Conservation (phyloP, 2,113 vertebrate species). For the Mobula hypostoma region DNA sequence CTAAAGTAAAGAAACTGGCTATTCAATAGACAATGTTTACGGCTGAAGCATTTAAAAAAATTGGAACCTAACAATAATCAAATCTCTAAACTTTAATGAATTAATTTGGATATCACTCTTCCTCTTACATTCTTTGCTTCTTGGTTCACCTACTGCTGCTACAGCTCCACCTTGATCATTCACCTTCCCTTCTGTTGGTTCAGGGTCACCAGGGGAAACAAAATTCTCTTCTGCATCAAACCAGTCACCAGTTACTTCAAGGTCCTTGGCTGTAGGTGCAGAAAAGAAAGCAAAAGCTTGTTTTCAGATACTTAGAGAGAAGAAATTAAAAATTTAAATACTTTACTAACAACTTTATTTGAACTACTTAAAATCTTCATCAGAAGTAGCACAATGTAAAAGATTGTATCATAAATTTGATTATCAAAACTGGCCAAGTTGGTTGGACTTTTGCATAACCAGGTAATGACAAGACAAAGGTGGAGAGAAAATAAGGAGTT, state of each 20-base stretch:
- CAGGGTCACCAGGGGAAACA: background rate
- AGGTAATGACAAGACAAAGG: background rate
- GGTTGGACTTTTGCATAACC: background rate
- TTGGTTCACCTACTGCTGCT: background rate
- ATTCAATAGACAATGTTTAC: background rate
- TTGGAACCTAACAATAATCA: background rate
- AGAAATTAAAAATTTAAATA: background rate
- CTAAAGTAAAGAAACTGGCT: background rate
- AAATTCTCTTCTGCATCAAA: conserved; percentile 32
- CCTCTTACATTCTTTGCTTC: background rate
- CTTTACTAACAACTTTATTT: background rate
- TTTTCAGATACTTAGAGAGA: background rate
- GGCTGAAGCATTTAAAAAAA: background rate
- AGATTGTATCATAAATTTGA: background rate
- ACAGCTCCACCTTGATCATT: background rate
- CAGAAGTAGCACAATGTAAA: background rate
- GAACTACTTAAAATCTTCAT: background rate
- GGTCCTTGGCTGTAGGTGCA: background rate
- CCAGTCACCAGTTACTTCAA: conserved; percentile 28
- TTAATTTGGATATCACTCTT: background rate
- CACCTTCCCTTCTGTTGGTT: background rate
- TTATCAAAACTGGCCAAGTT: background rate
- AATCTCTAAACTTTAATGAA: background rate
- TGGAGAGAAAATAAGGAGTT: background rate
- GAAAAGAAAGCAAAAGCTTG: background rate